Evolutionary conservation across 1,140 invertebrate species (phyloP).

Genomic region (Aphelenchoides besseyi): DNA sequence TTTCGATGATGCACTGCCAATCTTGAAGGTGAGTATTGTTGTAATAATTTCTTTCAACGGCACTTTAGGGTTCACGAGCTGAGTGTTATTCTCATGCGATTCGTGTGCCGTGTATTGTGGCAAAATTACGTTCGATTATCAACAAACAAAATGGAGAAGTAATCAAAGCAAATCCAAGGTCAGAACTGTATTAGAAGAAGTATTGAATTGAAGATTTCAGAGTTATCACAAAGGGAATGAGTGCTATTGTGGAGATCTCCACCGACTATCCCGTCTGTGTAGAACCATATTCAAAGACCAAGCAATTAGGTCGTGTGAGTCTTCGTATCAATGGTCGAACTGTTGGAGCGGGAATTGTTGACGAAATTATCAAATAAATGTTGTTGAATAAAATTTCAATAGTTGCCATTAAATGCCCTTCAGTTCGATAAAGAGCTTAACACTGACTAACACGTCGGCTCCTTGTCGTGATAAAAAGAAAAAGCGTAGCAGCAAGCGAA

Average conservation of each 20-base stretch:
- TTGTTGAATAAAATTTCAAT: constrained; percentile 24
- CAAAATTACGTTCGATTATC: constrained; percentile 72
- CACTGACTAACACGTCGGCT: neutral
- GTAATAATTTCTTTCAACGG: neutral
- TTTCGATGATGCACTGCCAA: constrained; percentile 84
- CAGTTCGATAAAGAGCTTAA: neutral
- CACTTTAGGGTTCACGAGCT: constrained; percentile 68
- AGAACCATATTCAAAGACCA: constrained; percentile 41
- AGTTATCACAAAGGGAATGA: constrained; percentile 37
- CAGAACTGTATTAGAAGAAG: neutral
- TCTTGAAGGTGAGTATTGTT: constrained; percentile 73
- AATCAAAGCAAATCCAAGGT: constrained; percentile 55
- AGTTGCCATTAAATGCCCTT: constrained; percentile 11
- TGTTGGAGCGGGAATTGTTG: constrained; percentile 51
- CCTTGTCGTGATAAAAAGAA: neutral
- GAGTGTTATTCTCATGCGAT: constrained; percentile 56
- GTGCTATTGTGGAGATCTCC: constrained; percentile 47
- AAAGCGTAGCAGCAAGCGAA: neutral
- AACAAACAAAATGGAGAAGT: constrained; percentile 53
- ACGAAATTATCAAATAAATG: constrained; percentile 24
- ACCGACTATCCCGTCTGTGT: constrained; percentile 38
- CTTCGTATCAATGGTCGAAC: constrained; percentile 45
- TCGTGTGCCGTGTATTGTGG: constrained; percentile 78
- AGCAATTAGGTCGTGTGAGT: constrained; percentile 42
- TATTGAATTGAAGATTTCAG: constrained; percentile 61